Percentiles rank a stretch among this genome's conserved stretches.
phyloP scores from a whole-genome alignment of 2,888 invertebrate genomes.

The Heliconius ismenius region DNA sequence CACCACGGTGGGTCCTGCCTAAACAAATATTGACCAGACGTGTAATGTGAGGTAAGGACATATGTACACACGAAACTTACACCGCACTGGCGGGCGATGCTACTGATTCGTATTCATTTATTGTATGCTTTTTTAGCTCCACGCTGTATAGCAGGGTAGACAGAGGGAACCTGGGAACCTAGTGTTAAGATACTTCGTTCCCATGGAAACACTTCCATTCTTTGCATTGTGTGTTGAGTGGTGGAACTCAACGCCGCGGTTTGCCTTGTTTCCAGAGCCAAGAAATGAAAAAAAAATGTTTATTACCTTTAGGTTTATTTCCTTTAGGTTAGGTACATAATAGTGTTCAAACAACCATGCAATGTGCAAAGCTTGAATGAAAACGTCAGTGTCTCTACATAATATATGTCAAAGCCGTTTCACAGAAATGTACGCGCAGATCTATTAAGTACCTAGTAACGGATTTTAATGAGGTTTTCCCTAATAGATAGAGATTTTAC shows the following conservation, averaged over 20 bases:
- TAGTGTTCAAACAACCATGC: neutral
- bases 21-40: constrained; percentile 67
- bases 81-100: constrained; percentile 29
- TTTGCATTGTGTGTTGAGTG: neutral
- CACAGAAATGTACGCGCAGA: neutral
- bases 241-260: neutral
- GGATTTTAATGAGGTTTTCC: neutral
- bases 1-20: constrained; percentile 64
- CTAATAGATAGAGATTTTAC: neutral
- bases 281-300: neutral
- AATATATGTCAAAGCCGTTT: neutral
- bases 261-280: neutral
- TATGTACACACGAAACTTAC: constrained; percentile 52
- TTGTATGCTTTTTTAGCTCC: neutral
- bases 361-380: neutral
- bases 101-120: constrained; percentile 29
- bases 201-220: neutral
- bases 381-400: neutral
- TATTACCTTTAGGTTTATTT: too few relatives aligned
- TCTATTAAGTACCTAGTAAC: neutral
- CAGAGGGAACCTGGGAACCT: neutral
- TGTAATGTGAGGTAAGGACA: constrained; percentile 60
- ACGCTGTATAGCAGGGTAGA: neutral
- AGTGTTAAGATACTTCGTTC: neutral
- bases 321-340: neutral